These are phyloP conservation scores for Lasioglossum figueresi DNA, from an alignment of 2,888 invertebrate genomes.

Conservation along the genomic window DNA sequence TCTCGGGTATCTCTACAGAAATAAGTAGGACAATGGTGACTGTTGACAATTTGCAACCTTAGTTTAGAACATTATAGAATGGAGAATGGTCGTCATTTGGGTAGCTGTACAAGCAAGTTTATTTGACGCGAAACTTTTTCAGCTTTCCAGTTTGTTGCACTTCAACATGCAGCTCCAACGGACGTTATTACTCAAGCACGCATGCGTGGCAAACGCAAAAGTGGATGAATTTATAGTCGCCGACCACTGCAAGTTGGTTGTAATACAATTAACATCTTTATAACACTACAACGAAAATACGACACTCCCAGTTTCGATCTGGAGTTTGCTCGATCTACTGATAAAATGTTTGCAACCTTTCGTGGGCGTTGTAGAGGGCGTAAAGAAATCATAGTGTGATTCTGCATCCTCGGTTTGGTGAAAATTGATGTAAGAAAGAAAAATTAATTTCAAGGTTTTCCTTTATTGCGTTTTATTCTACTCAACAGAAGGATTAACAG, in stretches of 20 bases:
- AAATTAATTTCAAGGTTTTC: too few species aligned
- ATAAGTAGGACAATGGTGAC: too few species aligned
- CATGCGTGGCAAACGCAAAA: neutral
- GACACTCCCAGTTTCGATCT: too few species aligned
- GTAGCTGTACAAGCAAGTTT: neutral
- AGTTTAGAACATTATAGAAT: neutral
- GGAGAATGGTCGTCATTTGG: neutral
- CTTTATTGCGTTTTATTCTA: too few species aligned
- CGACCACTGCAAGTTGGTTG: neutral
- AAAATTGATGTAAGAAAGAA: too few species aligned
- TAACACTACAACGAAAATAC: neutral
- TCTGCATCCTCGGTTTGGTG: too few species aligned
- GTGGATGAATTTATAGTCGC: neutral
- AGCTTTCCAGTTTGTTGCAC: slow-evolving; percentile 5
- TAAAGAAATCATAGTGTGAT: too few species aligned
- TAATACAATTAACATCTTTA: neutral
- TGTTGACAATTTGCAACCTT: neutral
- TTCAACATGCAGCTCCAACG: neutral
- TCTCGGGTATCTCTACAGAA: too few species aligned
- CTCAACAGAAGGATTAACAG: too few species aligned
- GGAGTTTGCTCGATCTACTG: too few species aligned
- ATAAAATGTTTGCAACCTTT: too few species aligned
- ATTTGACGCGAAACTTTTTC: neutral
- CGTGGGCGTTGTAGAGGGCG: too few species aligned
- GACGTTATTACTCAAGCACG: neutral